Base-by-base conservation (phyloP, 2,888 invertebrate species). In the Watsonalla cultraria region DNA sequence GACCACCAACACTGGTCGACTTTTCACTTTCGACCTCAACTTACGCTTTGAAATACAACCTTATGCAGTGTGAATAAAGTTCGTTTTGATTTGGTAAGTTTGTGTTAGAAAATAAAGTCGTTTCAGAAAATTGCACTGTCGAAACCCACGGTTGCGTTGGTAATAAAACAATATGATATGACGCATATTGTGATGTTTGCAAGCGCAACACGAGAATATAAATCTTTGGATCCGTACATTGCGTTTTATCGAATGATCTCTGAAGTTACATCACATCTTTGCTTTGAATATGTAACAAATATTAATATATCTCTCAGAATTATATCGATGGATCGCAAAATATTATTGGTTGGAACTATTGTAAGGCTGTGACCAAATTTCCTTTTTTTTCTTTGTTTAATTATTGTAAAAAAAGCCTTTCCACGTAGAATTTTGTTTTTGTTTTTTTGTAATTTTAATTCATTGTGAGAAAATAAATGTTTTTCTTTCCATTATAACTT, bases 1-100 rank as follows among this genome's bases (percentile, higher is more conserved):
- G 90, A 90, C 90, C 90, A 90, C 90, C 90, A 86, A 78, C 85
- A 86, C 82, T 61, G 85, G 75, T 74, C 68, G 76, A 80, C 82
- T 90, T 90, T 90, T 90, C 90, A 88, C 90, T 89, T 86, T 88
- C 80, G 65, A 78, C 61, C 51, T 47, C 42, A 1, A 1, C n/a
- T 50, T 34, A 42, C 8, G 15, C 66, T 48, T 52, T 65, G 15
- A 82, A 74, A 71, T 58, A 62, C 55, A 59, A 77, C 82, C 68
- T 63, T 82, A 76, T 34, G 0, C 0, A 15, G 0, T 9, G 11
- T 0, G 0, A 0, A 6, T 65, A 80, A 57, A 61, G 64, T 56
- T 45, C 47, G 52, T 54, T 71, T 74, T 72, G 4, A 33, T 11
- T n/a, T 24, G 34, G 7, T n/a, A 5, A 37, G 35, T 52, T 51